These are phyloP conservation scores for Monarcha castaneiventris DNA, from an alignment of 2,113 vertebrate species.

Conservation along the genomic window DNA sequence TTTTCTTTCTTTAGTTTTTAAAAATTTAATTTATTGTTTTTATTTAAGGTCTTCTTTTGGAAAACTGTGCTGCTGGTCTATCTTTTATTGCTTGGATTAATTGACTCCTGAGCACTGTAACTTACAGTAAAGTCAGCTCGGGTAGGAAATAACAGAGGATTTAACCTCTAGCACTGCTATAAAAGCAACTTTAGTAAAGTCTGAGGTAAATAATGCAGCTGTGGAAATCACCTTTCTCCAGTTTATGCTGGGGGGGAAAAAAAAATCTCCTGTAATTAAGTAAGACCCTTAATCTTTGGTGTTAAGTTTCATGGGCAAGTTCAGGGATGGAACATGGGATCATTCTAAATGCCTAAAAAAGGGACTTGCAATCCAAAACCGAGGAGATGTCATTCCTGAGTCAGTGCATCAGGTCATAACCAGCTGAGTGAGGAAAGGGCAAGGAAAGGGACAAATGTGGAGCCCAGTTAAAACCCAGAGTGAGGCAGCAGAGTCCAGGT, in stretches of 20 bases:
- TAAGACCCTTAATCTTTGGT: not conserved
- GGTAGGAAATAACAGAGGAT: slow-evolving; percentile 37
- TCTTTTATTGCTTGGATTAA: slow-evolving; percentile 9
- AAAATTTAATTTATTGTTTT: not conserved
- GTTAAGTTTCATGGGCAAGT: not conserved
- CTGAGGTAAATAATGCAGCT: slow-evolving; percentile 28
- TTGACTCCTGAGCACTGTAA: not conserved
- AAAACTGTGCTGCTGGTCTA: not conserved
- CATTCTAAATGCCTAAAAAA: not conserved
- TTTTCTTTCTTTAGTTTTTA: not conserved
- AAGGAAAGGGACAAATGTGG: not conserved
- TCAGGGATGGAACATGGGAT: not conserved
- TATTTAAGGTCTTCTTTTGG: not conserved
- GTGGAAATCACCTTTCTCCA: slow-evolving; percentile 13
- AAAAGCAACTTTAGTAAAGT: slow-evolving; percentile 20
- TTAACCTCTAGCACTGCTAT: slow-evolving; percentile 27
- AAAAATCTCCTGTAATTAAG: not conserved
- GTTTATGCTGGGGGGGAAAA: not conserved
- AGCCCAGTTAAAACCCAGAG: not conserved
- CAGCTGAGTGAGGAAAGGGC: not conserved
- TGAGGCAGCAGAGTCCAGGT: not conserved
- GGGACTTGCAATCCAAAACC: not conserved
- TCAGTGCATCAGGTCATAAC: not conserved
- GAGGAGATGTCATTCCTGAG: not conserved
- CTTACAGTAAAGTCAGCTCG: not conserved